Evolutionary conservation across 1,140 invertebrate genomes (phyloP), one percentile per base, ranked within the genome.

Genomic region (Drosophila santomea): DNA sequence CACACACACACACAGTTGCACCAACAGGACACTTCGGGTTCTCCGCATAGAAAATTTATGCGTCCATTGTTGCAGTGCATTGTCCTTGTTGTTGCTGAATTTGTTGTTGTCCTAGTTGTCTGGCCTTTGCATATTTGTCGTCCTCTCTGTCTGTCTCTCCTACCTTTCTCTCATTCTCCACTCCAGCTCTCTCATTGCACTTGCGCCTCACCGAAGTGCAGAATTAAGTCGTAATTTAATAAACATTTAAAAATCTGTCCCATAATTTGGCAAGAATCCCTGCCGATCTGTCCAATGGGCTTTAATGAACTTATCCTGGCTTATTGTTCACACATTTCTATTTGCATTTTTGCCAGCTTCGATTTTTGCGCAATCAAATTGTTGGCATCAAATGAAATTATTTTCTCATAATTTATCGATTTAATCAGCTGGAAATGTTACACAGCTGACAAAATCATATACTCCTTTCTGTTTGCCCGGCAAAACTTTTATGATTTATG

Each of bases 361-460:
- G 25, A 23, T 52, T 72, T 72, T 62, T 62, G 45, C 43, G 7
- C 47, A 47, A 62, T 72, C 68, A 38, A 36, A 54, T 57, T 59
- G 44, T 32, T 63, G 63, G 17, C 77, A 89, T 84, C 84, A 74
- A 75, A 88, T 78, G 61, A 58, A 64, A 84, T 88, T 89, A 88
- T 88, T 68, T 89, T 60, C 84, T 64, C 84, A 80, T 88, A 89
- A 88, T 89, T 88, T 89, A 84, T 84, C 80, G 84, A 88, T 88
- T 89, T 78, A 89, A 88, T 88, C 84, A 88, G 84, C 74, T 89
- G 76, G 84, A 89, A 88, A 88, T 88, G 84, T 80, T 84, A 89
- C 84, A 83, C 79, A 79, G 84, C 79, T 88, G 84, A 88, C 83
- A 88, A 88, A 88, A 88, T 88, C 83, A 89, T 88, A 88, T 77